Percentiles rank a stretch among this genome's conserved stretches.
Conservation (phyloP, 1,140 invertebrate genomes). For the Cataglyphis hispanica region DNA sequence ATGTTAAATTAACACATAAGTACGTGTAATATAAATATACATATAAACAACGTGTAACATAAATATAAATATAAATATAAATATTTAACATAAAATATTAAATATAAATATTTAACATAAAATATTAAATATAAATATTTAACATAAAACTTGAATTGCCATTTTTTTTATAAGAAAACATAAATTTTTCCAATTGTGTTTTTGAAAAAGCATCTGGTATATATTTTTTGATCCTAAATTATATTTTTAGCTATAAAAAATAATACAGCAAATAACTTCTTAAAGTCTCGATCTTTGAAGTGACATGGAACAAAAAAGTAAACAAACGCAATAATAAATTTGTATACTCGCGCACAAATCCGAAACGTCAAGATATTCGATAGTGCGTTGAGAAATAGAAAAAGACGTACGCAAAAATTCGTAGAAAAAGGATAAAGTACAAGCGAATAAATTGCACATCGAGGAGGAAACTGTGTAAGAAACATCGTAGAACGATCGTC, state of each 20-base stretch:
- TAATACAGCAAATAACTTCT: not conserved
- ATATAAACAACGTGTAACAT: too few relatives aligned
- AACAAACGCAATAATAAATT: not conserved
- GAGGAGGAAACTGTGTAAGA: slow-evolving; percentile 28
- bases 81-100: too few relatives aligned
- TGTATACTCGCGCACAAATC: not conserved
- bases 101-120: too few relatives aligned
- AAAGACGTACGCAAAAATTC: slow-evolving; percentile 6
- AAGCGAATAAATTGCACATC: slow-evolving; percentile 41
- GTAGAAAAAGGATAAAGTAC: not conserved
- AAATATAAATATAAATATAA: too few relatives aligned
- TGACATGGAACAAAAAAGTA: not conserved
- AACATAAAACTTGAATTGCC: too few relatives aligned
- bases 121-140: too few relatives aligned
- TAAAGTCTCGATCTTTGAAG: not conserved
- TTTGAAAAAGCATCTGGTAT: not conserved
- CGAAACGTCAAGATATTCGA: not conserved
- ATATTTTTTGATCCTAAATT: not conserved
- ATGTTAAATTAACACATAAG: too few relatives aligned
- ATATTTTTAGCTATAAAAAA: not conserved
- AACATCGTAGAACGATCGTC: slow-evolving; percentile 36
- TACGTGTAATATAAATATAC: too few relatives aligned
- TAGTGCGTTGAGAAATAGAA: not conserved
- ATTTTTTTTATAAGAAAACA: too few relatives aligned
- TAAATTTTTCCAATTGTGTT: too few relatives aligned